Evolutionary conservation across 2,888 invertebrate species (phyloP).

Genomic region (Anoplius nigerrimus): DNA sequence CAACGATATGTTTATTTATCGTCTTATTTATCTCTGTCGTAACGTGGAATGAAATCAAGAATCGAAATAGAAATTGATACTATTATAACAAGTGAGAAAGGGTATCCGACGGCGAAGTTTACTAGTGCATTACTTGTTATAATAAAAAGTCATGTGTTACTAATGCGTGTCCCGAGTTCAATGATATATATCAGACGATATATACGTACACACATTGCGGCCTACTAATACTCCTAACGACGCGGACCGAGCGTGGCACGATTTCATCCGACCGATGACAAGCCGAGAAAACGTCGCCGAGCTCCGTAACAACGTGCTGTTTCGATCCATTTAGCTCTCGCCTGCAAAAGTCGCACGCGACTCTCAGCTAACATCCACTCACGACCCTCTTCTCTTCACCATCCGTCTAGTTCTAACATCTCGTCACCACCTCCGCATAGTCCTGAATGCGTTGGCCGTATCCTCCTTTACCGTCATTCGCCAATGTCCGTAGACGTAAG

Average conservation of each 20-base stretch:
- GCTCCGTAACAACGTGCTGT: slow-evolving; percentile 5
- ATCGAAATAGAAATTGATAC: slow-evolving; percentile 31
- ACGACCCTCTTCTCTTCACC: neutral
- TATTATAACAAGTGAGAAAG: slow-evolving; percentile 55
- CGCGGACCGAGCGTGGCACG: slow-evolving; percentile 55
- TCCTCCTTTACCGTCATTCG: neutral
- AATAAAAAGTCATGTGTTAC: slow-evolving; percentile 60
- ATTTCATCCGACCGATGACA: slow-evolving; percentile 27
- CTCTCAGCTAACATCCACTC: neutral
- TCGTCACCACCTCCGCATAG: neutral
- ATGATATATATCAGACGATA: slow-evolving; percentile 7
- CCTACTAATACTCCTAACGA: slow-evolving; percentile 25
- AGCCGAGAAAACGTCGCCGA: slow-evolving; percentile 1
- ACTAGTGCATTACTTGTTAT: slow-evolving; percentile 62
- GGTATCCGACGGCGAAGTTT: slow-evolving; percentile 31
- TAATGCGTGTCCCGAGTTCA: slow-evolving; percentile 52
- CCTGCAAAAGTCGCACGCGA: neutral
- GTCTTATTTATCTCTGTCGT: slow-evolving; percentile 51
- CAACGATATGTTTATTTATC: slow-evolving; percentile 53
- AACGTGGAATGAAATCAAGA: slow-evolving; percentile 28
- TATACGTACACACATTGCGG: no score
- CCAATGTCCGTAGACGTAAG: neutral
- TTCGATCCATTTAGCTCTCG: neutral
- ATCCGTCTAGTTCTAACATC: neutral
- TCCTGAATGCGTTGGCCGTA: neutral